Conservation (phyloP, 2,888 invertebrate species). For the Galeruca laticollis region DNA sequence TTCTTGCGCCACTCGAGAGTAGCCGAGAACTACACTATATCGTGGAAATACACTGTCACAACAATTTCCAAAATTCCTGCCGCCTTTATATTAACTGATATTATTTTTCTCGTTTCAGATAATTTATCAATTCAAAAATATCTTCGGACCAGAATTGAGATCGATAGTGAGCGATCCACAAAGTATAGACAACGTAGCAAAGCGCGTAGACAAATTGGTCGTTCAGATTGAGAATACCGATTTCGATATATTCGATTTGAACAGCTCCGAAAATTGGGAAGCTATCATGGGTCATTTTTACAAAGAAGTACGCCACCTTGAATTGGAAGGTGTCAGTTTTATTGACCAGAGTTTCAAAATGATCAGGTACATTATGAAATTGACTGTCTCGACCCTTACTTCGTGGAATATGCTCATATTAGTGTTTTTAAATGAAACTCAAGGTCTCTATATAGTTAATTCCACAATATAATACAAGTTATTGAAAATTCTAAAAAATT, state of each 20-base stretch:
- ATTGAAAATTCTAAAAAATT: too few species aligned
- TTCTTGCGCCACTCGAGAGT: too few species aligned
- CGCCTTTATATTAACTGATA: too few species aligned
- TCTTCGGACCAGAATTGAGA: conserved; percentile 88
- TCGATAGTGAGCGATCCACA: conserved; percentile 89
- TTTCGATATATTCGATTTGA: conserved; percentile 85
- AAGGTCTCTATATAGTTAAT: too few species aligned
- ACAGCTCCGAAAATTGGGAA: conserved; percentile 88
- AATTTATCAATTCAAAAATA: conserved; percentile 88
- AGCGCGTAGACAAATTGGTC: conserved; percentile 82
- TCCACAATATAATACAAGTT: too few species aligned
- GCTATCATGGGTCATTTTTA: conserved; percentile 84
- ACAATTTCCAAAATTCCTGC: conserved; percentile 1
- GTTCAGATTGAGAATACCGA: conserved; percentile 81
- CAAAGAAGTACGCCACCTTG: conserved; percentile 79
- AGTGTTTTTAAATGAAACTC: too few species aligned
- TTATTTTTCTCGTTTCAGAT: conserved; percentile 73
- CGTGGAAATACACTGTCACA: too few species aligned
- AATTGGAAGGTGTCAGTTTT: conserved; percentile 85
- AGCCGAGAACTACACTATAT: too few species aligned
- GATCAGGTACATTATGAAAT: conserved; percentile 69
- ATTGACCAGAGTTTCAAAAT: conserved; percentile 89
- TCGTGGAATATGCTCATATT: too few species aligned
- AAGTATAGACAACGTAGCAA: conserved; percentile 86
- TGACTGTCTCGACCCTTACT: too few species aligned